Conservation (phyloP, 1,140 invertebrate species). For the Panonychus citri region DNA sequence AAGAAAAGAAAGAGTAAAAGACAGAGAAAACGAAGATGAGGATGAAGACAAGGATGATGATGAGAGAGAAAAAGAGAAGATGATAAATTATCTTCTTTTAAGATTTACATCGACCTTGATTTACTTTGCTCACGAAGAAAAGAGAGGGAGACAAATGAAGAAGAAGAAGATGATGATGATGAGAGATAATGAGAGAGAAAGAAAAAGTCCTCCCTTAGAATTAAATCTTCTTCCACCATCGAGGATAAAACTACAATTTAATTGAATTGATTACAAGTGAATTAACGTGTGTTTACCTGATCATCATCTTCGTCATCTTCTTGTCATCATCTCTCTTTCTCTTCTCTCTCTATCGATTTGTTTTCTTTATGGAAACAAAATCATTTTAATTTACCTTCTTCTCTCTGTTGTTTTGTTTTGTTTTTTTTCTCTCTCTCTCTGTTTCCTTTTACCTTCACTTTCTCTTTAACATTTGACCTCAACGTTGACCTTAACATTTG, state of each 20-base stretch:
- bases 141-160: neutral
- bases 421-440: neutral
- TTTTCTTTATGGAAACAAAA: neutral
- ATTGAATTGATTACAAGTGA: no score
- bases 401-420: neutral
- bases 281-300: neutral
- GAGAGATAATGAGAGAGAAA: neutral
- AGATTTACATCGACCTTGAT: no score
- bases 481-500: neutral
- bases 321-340: neutral
- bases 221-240: no score
- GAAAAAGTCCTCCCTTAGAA: no score
- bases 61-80: neutral
- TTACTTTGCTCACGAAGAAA: no score
- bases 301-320: neutral
- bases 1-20: no score
- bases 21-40: no score
- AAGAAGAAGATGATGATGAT: neutral
- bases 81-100: neutral
- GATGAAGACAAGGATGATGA: neutral
- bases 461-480: neutral
- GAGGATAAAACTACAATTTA: no score
- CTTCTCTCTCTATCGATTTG: neutral
- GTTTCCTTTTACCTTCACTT: neutral
- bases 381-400: neutral